phyloP scores from a whole-genome alignment of 2,797 vertebrate genomes.

The Chromobotia macracanthus region DNA sequence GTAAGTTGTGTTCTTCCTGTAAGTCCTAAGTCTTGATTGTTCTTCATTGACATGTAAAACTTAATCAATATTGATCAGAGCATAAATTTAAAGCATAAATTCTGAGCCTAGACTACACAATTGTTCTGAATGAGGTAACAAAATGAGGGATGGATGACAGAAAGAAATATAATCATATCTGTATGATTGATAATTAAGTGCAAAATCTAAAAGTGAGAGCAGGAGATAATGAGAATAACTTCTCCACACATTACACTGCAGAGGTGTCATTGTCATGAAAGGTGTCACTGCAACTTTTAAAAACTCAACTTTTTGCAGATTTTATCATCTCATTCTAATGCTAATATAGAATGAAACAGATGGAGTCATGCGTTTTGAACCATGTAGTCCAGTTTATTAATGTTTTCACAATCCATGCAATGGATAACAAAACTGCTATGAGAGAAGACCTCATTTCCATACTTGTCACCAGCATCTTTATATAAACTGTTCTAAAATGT shows the following conservation, averaged over 20 bases:
- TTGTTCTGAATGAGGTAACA: not conserved
- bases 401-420: slow-evolving; percentile 43
- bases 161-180: slow-evolving; percentile 51
- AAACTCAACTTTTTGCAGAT: slow-evolving; percentile 56
- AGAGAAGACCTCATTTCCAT: slow-evolving; percentile 53
- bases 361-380: slow-evolving; percentile 59
- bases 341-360: slow-evolving; percentile 49
- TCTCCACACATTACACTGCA: slow-evolving; percentile 45
- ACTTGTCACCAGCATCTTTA: slow-evolving; percentile 46
- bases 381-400: slow-evolving; percentile 57
- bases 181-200: slow-evolving; percentile 57
- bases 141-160: not conserved
- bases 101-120: not conserved
- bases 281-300: slow-evolving; percentile 57
- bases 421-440: slow-evolving; percentile 37
- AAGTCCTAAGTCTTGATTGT: not conserved
- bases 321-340: slow-evolving; percentile 51
- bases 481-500: slow-evolving; percentile 34
- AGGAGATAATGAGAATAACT: slow-evolving; percentile 52
- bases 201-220: slow-evolving; percentile 54
- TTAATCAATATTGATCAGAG: not conserved
- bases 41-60: not conserved
- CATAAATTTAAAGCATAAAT: not conserved
- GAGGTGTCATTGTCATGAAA: slow-evolving; percentile 51
- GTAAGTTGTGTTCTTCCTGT: not conserved